Evolutionary conservation across 2,113 vertebrate genomes (phyloP), one percentile per base, ranked within the genome.

Genomic region (Thalassarche chlororhynchos): DNA sequence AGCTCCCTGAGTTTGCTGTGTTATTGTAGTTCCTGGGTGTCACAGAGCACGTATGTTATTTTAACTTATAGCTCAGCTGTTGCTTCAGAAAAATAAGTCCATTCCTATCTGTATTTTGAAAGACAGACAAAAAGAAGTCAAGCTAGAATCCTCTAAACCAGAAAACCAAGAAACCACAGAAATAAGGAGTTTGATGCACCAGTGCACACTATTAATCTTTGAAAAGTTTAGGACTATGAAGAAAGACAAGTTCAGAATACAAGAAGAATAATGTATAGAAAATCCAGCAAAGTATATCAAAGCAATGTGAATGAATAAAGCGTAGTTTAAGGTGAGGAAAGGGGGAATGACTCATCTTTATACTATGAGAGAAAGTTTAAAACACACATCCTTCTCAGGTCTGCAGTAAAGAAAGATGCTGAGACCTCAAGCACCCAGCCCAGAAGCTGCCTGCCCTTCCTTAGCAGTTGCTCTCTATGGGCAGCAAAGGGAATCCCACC

Each of bases 131-230:
- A 46, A 82, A 88, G 24, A 46, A 75, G 3, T 71, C 29, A 62
- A 49, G 29, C 7, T 64, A 55, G 84, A 31, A 81, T 65, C 34
- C 51, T 93, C 77, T 93, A 89, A 96, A 66, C 75, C 70, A 88
- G 83, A 97, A 96, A 95, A 91, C 8, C 60, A 93, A 68, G 86
- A 62, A 97, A 51, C 46, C 82, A 90, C 88, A 91, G 93, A 97
- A 98, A 97, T 89, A 97, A 96, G 89, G 91, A 26, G 4, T 34
- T 93, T 92, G 76, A 89, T 64, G 71, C 81, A 92, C 38, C 84
- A 92, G 94, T 40, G 80, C 32, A 81, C 34, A 17, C 28, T 44
- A 51, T 31, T 89, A 4, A 7, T n/a, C 46, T 87, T 70, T 40
- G 65, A 91, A 88, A 86, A 62, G 25, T 72, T 72, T 42, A 58